A percentile compares a stretch with the other conserved stretches of the same genome.
Conservation (phyloP, 1,140 invertebrate species). For the Drosophila aff. region DNA sequence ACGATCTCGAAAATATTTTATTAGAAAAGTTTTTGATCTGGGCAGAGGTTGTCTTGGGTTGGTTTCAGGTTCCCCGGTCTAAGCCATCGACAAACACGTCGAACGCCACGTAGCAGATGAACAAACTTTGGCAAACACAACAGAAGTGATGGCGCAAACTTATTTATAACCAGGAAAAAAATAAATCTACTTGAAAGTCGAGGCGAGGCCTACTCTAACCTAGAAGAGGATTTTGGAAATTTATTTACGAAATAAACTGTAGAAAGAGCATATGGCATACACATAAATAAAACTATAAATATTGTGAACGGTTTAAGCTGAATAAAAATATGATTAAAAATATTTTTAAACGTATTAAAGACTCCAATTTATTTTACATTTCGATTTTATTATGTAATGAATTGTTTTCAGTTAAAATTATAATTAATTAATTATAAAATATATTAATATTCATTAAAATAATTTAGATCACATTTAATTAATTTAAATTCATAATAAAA, state of each 20-base stretch:
- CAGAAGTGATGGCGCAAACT: slow-evolving; percentile 61
- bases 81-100: slow-evolving; percentile 51
- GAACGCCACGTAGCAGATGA: slow-evolving; percentile 61
- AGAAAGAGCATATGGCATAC: background rate
- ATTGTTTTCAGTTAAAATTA: no score
- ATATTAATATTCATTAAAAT: no score
- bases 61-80: background rate
- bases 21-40: slow-evolving; percentile 75
- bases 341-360: background rate
- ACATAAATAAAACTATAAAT: background rate
- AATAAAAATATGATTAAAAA: background rate
- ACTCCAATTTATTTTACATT: no score
- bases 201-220: background rate
- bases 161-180: slow-evolving; percentile 57
- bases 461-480: no score
- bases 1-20: slow-evolving; percentile 38
- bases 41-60: background rate
- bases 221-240: background rate
- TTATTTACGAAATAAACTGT: background rate
- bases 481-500: no score
- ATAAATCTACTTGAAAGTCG: background rate
- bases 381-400: no score
- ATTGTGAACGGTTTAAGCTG: background rate
- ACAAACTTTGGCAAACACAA: slow-evolving; percentile 76
- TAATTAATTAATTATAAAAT: no score